Conservation (phyloP, 1,140 invertebrate species). For the Paraescarpia echinospica region DNA sequence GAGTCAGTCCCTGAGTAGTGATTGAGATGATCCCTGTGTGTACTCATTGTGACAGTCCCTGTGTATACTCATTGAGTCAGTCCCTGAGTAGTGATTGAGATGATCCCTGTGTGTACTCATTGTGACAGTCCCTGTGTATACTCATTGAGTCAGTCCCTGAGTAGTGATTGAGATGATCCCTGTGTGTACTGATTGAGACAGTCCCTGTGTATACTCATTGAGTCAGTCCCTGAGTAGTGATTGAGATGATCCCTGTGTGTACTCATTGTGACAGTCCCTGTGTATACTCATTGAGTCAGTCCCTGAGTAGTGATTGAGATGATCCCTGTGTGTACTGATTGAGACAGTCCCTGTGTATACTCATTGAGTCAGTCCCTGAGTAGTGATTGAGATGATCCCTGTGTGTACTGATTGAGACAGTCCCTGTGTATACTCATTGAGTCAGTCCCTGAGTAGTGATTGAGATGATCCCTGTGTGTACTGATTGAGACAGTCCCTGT, state of each 20-base stretch:
- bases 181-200: conserved; percentile 2
- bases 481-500: conserved; percentile 7
- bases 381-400: neutral
- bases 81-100: too few relatives aligned
- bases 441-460: neutral
- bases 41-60: neutral
- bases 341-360: neutral
- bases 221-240: neutral
- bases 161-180: neutral
- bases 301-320: neutral
- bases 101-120: neutral
- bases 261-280: neutral
- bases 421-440: neutral
- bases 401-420: neutral
- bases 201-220: neutral
- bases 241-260: neutral
- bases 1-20: neutral
- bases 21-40: conserved; percentile 9
- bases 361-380: neutral
- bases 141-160: neutral
- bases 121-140: neutral
- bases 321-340: neutral
- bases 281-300: neutral
- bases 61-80: neutral
- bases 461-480: neutral